Evolutionary conservation across 2,113 vertebrate genomes (phyloP).

Genomic region (Vireo altiloquus): DNA sequence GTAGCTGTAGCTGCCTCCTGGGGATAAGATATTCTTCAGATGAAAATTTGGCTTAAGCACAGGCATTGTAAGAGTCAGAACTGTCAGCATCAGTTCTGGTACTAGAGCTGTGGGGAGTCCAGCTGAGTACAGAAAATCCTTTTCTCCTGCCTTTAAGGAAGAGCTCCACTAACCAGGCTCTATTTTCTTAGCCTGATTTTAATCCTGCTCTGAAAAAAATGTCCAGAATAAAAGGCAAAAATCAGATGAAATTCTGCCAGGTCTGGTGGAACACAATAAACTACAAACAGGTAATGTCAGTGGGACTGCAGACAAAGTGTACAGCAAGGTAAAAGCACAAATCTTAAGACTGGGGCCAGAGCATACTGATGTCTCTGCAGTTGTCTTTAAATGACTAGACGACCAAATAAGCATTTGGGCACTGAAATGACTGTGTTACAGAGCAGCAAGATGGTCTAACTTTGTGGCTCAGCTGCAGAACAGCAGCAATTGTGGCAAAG

Average conservation of each 20-base stretch:
- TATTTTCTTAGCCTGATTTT: background rate
- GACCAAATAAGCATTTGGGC: background rate
- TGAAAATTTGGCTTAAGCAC: background rate
- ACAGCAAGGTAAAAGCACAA: background rate
- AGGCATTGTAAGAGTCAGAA: background rate
- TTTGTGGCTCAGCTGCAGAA: background rate
- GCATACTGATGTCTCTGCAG: background rate
- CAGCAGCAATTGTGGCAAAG: background rate
- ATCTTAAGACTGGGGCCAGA: background rate
- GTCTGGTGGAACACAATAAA: background rate
- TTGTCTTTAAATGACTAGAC: background rate
- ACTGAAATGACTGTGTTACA: background rate
- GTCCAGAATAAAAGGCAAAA: background rate
- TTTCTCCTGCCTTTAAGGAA: background rate
- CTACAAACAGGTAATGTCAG: rapidly evolving
- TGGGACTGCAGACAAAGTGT: background rate
- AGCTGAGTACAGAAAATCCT: background rate
- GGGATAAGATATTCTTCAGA: background rate
- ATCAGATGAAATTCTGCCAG: background rate
- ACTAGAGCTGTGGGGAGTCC: background rate
- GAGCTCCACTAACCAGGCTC: background rate
- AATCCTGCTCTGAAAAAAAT: background rate
- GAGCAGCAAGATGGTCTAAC: background rate
- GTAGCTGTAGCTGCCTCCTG: background rate
- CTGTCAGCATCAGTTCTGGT: background rate